These are phyloP conservation scores for Athetis lepigone DNA, from an alignment of 2,888 invertebrate genomes.

Conservation along the genomic window DNA sequence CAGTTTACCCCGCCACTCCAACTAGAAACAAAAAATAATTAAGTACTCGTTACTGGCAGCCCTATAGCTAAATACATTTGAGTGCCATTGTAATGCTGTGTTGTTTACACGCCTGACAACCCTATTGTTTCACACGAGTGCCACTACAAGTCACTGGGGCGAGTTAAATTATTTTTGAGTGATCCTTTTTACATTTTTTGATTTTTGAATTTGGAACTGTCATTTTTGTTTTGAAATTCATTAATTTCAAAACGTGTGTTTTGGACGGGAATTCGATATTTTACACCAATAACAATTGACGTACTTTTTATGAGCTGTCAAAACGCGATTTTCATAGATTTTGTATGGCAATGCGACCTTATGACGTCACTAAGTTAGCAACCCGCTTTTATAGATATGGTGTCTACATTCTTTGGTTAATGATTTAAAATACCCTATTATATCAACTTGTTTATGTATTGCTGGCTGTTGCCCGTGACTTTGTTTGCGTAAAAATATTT, in stretches of 20 bases:
- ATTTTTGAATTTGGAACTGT: conserved; percentile 47
- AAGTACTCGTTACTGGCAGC: conserved; percentile 65
- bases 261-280: conserved; percentile 1
- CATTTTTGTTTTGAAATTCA: conserved; percentile 9
- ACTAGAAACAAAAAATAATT: conserved; percentile 69
- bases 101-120: conserved; percentile 78
- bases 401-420: too few relatives aligned
- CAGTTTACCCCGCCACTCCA: conserved; percentile 48
- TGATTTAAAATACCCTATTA: too few relatives aligned
- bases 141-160: conserved; percentile 72
- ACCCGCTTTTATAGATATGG: too few relatives aligned
- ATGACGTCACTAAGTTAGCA: too few relatives aligned
- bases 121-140: conserved; percentile 78
- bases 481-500: too few relatives aligned
- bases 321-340: too few relatives aligned
- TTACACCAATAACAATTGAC: background rate
- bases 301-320: too few relatives aligned
- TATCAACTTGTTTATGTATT: too few relatives aligned
- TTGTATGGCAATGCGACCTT: too few relatives aligned
- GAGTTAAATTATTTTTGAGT: conserved; percentile 68
- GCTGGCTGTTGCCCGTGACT: too few relatives aligned
- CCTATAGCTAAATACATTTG: conserved; percentile 56
- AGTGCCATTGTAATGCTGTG: conserved; percentile 75
- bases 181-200: conserved; percentile 65
- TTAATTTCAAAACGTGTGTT: too few relatives aligned